Base-by-base conservation (phyloP, 37 sponge, comb jelly and placozoan genomes). In the Theonella swinhoei region DNA sequence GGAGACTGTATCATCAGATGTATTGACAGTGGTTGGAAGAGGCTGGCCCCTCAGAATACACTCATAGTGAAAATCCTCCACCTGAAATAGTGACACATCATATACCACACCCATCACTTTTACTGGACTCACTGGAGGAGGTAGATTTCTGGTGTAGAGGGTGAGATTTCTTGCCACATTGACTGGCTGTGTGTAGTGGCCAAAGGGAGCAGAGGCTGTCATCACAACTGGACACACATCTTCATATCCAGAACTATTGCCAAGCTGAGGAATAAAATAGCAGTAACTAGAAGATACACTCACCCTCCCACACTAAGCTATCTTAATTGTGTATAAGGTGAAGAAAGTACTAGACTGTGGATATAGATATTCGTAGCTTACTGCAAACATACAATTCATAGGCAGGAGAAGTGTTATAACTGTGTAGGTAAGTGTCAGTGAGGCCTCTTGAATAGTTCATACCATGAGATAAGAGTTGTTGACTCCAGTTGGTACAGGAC, bases 221-320 rank as follows among this genome's bases (percentile, higher is more conserved):
- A 66, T 74, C 37, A 83, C 25, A 23, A 83, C 43, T 19, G 84
- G 87, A 64, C 87, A 86, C 74, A 79, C 80, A 40, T 86, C 87
- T 39, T 29, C 19, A 30, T 32, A 74, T 72, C 59, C 39, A 17
- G 42, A 29, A 30, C 54, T 47, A 14, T 7, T 47, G 14, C 54
- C 54, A 47, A 47, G 54, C 54, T 47, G 54, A n/a, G n/a, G n/a
- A n/a, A n/a, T n/a, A n/a, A n/a, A n/a, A n/a, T n/a, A n/a, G n/a
- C n/a, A n/a, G n/a, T n/a, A n/a, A n/a, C n/a, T n/a, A n/a, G n/a
- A n/a, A n/a, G n/a, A n/a, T n/a, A n/a, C n/a, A n/a, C n/a, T n/a
- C n/a, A n/a, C n/a, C n/a, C n/a, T n/a, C n/a, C n/a, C n/a, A n/a
- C n/a, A n/a, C n/a, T n/a, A n/a, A n/a, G n/a, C n/a, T n/a, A n/a